Conservation (phyloP, 2,888 invertebrate species). For the Heteromurus nitidus region DNA sequence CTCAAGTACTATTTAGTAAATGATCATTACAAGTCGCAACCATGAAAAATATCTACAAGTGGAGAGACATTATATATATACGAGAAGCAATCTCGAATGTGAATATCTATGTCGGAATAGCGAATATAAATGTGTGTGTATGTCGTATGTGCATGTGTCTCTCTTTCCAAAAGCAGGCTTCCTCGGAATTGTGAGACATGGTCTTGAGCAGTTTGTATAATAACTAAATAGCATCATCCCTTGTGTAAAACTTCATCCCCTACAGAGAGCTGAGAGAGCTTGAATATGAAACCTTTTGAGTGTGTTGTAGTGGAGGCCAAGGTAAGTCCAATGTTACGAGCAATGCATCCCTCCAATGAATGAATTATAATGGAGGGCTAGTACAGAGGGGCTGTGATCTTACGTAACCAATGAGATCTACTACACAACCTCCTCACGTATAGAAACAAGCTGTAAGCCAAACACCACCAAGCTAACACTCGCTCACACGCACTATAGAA, state of each 20-base stretch:
- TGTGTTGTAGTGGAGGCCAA: constrained; percentile 56
- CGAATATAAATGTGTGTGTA: not conserved
- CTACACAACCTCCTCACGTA: constrained; percentile 33
- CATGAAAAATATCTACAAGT: not conserved
- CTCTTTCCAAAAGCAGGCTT: not conserved
- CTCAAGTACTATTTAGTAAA: constrained; percentile 2
- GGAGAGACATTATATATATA: not conserved
- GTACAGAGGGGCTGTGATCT: constrained; percentile 73
- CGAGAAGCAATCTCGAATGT: not conserved
- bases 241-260: constrained; percentile 31
- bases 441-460: not conserved
- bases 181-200: constrained; percentile 16
- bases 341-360: constrained; percentile 74
- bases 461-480: too few relatives aligned
- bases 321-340: constrained; percentile 59
- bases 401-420: constrained; percentile 74
- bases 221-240: constrained; percentile 7
- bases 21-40: constrained; percentile 24
- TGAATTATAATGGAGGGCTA: constrained; percentile 74
- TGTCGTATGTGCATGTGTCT: constrained; percentile 1
- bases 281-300: constrained; percentile 63
- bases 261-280: constrained; percentile 14
- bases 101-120: not conserved
- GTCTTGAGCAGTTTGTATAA: too few relatives aligned
- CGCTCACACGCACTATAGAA: too few relatives aligned